A percentile compares a stretch with the other conserved stretches of the same genome.
phyloP scores from a whole-genome alignment of 2,888 invertebrate species.

The Tetragonula carbonaria region DNA sequence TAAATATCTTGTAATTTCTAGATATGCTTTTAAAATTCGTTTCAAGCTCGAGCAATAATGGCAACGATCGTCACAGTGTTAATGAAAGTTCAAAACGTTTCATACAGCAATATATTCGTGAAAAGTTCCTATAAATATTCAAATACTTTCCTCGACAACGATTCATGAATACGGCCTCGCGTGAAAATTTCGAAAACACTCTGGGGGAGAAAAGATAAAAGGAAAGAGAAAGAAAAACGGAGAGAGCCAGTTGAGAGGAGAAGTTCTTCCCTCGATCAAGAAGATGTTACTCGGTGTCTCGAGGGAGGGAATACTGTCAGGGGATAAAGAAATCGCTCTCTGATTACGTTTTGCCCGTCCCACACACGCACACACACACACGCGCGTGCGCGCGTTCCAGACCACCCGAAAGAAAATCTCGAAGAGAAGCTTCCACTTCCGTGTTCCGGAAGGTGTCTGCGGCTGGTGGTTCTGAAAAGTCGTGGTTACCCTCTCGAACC shows the following conservation, averaged over 20 bases:
- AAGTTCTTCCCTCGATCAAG: constrained; percentile 25
- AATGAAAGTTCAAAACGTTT: no score
- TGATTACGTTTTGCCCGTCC: constrained; percentile 35
- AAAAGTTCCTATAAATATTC: no score
- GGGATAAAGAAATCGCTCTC: constrained; percentile 45
- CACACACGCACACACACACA: neutral
- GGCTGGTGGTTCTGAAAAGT: constrained; percentile 8
- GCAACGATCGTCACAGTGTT: no score
- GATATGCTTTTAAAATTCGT: no score
- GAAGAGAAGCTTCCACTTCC: neutral
- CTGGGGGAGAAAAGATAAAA: neutral
- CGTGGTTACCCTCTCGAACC: constrained; percentile 2
- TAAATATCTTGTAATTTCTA: no score
- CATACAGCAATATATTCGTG: no score
- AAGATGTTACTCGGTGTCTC: constrained; percentile 16
- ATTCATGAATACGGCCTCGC: no score
- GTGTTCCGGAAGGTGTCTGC: neutral
- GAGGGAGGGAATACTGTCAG: constrained; percentile 3
- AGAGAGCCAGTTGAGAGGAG: neutral
- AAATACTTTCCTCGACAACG: no score
- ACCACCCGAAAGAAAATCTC: neutral
- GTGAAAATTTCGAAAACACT: neutral
- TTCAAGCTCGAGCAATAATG: no score
- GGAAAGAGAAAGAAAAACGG: no score
- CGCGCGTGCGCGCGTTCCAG: no score